Conservation (phyloP, 2,888 invertebrate species). For the Sympetrum striolatum region DNA sequence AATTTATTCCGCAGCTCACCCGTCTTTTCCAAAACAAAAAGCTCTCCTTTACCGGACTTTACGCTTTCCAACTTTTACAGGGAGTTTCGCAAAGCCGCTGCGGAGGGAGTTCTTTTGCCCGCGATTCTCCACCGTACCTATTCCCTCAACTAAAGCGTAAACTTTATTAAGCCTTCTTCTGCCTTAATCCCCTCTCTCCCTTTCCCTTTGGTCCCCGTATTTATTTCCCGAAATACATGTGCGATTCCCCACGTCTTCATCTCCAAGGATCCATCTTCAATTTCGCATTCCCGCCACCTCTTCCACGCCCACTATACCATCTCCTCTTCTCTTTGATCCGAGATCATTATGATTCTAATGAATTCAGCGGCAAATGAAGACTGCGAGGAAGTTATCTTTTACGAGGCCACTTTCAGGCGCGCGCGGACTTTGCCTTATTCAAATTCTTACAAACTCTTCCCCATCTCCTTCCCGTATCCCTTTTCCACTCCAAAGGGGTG, state of each 20-base stretch:
- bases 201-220: not conserved
- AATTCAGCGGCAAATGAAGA: not conserved
- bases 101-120: not conserved
- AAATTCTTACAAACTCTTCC: not conserved
- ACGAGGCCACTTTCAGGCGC: not conserved
- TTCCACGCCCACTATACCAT: not conserved
- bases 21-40: no score
- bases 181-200: not conserved
- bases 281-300: not conserved
- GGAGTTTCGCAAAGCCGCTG: not conserved
- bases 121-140: not conserved
- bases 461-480: not conserved
- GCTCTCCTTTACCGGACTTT: no score
- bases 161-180: not conserved
- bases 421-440: not conserved
- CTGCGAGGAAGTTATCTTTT: not conserved
- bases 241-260: not conserved
- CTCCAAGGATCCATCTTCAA: not conserved
- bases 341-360: not conserved
- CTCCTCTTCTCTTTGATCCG: not conserved
- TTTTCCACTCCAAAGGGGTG: not conserved
- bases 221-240: not conserved
- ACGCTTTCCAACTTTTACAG: no score
- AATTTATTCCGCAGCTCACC: no score
- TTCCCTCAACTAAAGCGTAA: not conserved